phyloP scores from a whole-genome alignment of 2,797 vertebrate species.

The Graptemys geographica region DNA sequence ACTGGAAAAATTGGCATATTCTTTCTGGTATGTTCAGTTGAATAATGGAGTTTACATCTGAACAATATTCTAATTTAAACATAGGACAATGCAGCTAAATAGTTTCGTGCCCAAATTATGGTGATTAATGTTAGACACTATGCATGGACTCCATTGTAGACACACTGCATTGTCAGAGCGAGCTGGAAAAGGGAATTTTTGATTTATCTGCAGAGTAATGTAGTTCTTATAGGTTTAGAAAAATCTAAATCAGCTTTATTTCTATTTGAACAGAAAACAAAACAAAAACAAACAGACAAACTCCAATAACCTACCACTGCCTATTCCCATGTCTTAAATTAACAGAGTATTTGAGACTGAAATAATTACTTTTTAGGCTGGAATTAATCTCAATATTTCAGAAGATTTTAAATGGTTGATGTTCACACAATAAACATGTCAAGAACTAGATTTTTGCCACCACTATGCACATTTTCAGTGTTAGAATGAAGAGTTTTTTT shows the following conservation, averaged over 20 bases:
- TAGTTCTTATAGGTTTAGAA: neutral
- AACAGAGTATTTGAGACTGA: neutral
- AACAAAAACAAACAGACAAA: neutral
- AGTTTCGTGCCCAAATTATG: slow-evolving; percentile 13
- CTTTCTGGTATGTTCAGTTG: slow-evolving; percentile 7
- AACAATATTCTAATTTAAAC: slow-evolving; percentile 8
- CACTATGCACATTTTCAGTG: neutral
- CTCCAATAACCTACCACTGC: neutral
- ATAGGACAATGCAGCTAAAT: neutral
- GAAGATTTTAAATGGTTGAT: neutral
- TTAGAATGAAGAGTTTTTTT: neutral
- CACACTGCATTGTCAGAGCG: neutral
- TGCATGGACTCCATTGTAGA: neutral
- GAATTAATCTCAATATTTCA: neutral
- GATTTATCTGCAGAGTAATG: neutral
- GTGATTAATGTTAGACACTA: neutral
- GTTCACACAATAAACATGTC: neutral
- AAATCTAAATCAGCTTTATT: neutral
- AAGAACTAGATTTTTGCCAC: neutral
- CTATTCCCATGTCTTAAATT: neutral
- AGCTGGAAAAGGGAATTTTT: neutral
- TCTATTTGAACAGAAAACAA: neutral
- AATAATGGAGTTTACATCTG: neutral
- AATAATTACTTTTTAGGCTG: neutral
- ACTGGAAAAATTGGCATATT: neutral